Evolutionary conservation across 2,113 vertebrate species (phyloP).

Genomic region (Bucco capensis): DNA sequence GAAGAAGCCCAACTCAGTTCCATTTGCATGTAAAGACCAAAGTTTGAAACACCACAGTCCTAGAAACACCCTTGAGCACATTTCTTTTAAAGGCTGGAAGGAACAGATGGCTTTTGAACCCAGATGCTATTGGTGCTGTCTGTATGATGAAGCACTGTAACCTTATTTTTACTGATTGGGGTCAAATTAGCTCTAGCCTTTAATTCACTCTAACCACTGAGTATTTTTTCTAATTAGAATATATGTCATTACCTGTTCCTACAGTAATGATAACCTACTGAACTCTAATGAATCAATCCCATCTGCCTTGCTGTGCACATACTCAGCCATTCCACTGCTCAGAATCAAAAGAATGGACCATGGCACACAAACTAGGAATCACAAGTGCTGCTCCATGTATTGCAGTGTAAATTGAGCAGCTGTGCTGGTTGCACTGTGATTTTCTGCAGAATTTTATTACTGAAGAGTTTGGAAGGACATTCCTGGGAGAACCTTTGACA

Average conservation of each 20-base stretch:
- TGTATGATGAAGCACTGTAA: constrained; percentile 17
- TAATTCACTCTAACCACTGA: constrained; percentile 6
- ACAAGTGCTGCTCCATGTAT: background rate
- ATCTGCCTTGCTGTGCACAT: background rate
- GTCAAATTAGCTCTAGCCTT: constrained; percentile 8
- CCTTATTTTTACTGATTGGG: constrained; percentile 30
- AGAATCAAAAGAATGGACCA: background rate
- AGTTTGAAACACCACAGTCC: background rate
- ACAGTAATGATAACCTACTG: constrained; percentile 33
- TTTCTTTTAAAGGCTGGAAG: background rate
- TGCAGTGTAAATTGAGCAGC: background rate
- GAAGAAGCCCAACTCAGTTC: background rate
- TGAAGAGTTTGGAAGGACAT: background rate
- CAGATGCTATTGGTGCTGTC: background rate
- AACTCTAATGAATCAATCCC: constrained; percentile 32
- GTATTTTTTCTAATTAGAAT: constrained; percentile 42
- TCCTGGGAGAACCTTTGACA: background rate
- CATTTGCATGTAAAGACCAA: background rate
- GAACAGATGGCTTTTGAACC: constrained; percentile 56
- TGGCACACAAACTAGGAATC: background rate
- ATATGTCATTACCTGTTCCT: constrained; percentile 26
- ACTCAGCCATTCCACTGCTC: background rate
- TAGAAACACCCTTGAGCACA: constrained; percentile 15
- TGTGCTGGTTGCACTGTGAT: background rate
- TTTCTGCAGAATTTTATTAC: background rate